Evolutionary conservation across 1,140 invertebrate genomes (phyloP).

Genomic region (Ectropis grisescens): DNA sequence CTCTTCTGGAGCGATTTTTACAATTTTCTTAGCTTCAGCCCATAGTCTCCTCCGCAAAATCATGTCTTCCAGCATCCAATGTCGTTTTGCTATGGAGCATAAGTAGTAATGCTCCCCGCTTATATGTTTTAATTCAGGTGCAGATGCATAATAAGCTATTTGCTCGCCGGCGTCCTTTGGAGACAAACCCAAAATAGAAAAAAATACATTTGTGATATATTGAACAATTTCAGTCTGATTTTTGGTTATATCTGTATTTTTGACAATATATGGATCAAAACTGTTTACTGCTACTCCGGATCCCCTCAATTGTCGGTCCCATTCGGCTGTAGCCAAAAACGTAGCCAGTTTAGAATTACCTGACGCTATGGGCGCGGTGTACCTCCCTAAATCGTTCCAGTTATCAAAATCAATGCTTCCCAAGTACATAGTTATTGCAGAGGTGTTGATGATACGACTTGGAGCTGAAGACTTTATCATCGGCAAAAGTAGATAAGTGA

Average conservation of each 20-base stretch:
- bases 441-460: conserved; percentile 71
- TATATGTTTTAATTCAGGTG: conserved; percentile 71
- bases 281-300: conserved; percentile 78
- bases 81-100: conserved; percentile 52
- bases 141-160: conserved; percentile 75
- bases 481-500: conserved; percentile 70
- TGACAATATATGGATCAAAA: conserved; percentile 85
- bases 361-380: conserved; percentile 71
- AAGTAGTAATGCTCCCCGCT: conserved; percentile 73
- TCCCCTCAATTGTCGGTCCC: conserved; percentile 70
- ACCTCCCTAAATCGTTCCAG: conserved; percentile 69
- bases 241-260: conserved; percentile 70
- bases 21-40: conserved; percentile 28
- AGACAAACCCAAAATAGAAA: conserved; percentile 46
- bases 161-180: conserved; percentile 20
- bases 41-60: conserved; percentile 21
- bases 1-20: conserved; percentile 35
- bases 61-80: conserved; percentile 30
- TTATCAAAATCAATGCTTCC: conserved; percentile 78
- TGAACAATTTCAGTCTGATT: conserved; percentile 26
- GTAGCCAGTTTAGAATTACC: conserved; percentile 82
- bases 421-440: conserved; percentile 52
- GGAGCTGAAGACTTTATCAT: conserved; percentile 71
- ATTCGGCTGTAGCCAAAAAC: conserved; percentile 77
- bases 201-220: conserved; percentile 30